Evolutionary conservation across 2,797 vertebrate genomes (phyloP), one percentile per base, ranked within the genome.

Genomic region (Eupleurogrammus muticus): DNA sequence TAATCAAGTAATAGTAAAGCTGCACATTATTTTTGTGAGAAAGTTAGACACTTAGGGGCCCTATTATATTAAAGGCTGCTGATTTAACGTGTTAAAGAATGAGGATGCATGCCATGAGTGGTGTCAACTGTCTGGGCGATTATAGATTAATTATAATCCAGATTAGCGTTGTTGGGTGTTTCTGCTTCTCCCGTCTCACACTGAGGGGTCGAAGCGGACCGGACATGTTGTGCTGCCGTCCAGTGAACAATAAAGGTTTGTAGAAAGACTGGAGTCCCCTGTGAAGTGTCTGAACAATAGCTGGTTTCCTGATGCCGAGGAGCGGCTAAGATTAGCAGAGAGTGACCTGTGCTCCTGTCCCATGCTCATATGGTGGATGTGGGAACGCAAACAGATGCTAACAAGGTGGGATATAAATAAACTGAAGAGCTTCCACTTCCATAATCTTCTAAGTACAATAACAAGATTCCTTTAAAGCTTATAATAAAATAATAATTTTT

Each of bases 221-320:
- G 46, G 9, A 23, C 5, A 46, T 10, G 16, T 34, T n/a, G 50
- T 57, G 44, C 13, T 17, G 9, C 17, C 28, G 21, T 42, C 13
- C 34, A 4, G 10, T 19, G 21, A 56, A 66, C 21, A 66, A 47
- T 2, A 24, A 20, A 24, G 14, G 38, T 17, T 19, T 16, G 24
- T 17, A 40, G 20, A 50, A 12, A 19, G 1, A 20, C 16, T 70
- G 44, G 1, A 48, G 13, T 35, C 49, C 55, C 23, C 42, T 57
- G 38, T 48, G 10, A 71, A 48, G 11, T 49, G 54, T 57, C 28
- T 12, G 51, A 57, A 77, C 59, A 71, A 66, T 36, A 56, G 44
- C 52, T 23, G 28, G 44, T 36, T 78, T 81, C 81, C 71, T 56
- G 61, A 59, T 38, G 1, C 17, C 3, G 36, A 20, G n/a, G 20